Evolutionary conservation across 2,113 vertebrate species (phyloP).

Genomic region (Cochlearius cochlearius): DNA sequence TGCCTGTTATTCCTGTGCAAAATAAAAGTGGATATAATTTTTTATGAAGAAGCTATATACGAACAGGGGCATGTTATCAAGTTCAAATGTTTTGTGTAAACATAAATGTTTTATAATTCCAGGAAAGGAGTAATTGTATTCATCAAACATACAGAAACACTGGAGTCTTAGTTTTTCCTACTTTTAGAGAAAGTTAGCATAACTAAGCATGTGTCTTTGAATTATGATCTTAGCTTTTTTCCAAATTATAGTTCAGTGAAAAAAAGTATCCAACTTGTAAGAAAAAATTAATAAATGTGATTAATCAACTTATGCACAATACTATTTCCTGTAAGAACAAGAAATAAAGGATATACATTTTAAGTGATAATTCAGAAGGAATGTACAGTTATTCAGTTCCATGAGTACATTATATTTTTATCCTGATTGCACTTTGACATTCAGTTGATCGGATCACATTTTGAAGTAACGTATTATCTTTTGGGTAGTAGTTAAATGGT

Average conservation of each 20-base stretch:
- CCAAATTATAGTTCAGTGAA: background rate
- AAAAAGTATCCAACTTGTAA: background rate
- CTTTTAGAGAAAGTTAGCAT: background rate
- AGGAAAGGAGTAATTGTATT: background rate
- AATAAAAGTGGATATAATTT: background rate
- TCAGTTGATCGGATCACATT: conserved; percentile 43
- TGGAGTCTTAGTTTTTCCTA: background rate
- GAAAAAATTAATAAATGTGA: background rate
- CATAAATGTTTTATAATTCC: background rate
- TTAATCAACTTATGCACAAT: background rate
- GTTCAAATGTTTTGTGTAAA: background rate
- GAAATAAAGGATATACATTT: background rate
- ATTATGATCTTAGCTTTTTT: background rate
- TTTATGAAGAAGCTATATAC: background rate
- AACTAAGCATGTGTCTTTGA: background rate
- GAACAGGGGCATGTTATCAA: background rate
- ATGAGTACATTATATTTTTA: background rate
- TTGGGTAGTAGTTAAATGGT: conserved; percentile 1
- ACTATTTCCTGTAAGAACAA: background rate
- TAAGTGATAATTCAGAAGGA: background rate
- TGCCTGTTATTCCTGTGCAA: background rate
- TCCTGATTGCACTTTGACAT: conserved; percentile 40
- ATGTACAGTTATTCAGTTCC: background rate
- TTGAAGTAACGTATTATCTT: conserved; percentile 41
- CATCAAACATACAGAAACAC: background rate